Percentiles rank a stretch among this genome's conserved stretches.
Evolutionary conservation across 2,888 invertebrate species (phyloP).

Genomic region (Oscheius sp.): DNA sequence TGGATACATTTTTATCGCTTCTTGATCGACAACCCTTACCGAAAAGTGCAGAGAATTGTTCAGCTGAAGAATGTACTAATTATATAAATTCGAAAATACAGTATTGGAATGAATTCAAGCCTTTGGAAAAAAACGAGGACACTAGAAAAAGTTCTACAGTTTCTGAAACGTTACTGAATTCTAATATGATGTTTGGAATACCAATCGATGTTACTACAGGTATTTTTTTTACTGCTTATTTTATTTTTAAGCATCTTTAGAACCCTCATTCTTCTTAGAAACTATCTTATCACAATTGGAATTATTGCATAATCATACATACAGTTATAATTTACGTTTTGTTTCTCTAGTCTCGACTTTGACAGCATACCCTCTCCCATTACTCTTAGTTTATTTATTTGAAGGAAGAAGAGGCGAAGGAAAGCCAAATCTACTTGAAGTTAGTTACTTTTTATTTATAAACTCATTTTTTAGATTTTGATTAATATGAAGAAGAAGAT

Average conservation of each 20-base stretch:
- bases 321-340: slow-evolving; percentile 53
- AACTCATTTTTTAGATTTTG: neutral
- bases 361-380: slow-evolving; percentile 86
- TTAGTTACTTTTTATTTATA: neutral
- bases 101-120: slow-evolving; percentile 33
- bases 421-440: slow-evolving; percentile 27
- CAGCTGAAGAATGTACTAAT: slow-evolving; percentile 26
- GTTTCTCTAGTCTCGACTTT: slow-evolving; percentile 83
- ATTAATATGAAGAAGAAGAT: slow-evolving; percentile 70
- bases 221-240: neutral
- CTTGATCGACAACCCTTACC: slow-evolving; percentile 27
- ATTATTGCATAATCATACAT: slow-evolving; percentile 39
- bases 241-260: slow-evolving; percentile 11
- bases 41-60: slow-evolving; percentile 8
- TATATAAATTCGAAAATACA: slow-evolving; percentile 34
- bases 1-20: slow-evolving; percentile 36
- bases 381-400: slow-evolving; percentile 86
- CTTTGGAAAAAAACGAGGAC: slow-evolving; percentile 12
- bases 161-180: neutral
- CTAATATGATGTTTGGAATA: slow-evolving; percentile 12
- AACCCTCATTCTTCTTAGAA: slow-evolving; percentile 39
- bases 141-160: neutral
- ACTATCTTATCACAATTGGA: slow-evolving; percentile 41
- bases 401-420: slow-evolving; percentile 72
- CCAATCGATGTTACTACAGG: slow-evolving; percentile 29